A percentile compares a stretch with the other conserved stretches of the same genome.
phyloP scores from a whole-genome alignment of 2,113 vertebrate species.

The Marmota flaviventris region DNA sequence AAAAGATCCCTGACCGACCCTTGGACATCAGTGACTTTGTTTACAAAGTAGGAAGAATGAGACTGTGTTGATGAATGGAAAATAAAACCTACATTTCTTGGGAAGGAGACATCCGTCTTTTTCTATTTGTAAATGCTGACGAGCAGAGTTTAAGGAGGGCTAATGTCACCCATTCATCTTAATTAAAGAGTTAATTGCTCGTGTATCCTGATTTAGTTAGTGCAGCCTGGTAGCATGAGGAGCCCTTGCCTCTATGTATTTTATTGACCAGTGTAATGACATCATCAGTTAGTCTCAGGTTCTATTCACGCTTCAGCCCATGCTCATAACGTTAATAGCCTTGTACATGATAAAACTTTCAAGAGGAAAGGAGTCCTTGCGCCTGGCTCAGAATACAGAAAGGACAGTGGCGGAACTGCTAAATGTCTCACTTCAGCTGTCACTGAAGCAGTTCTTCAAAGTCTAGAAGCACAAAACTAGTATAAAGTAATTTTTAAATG shows the following conservation, averaged over 20 bases:
- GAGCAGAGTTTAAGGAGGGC: slow-evolving; percentile 91
- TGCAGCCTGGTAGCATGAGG: slow-evolving; percentile 81
- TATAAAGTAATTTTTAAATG: slow-evolving; percentile 85
- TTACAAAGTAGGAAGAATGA: slow-evolving; percentile 86
- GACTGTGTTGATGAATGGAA: slow-evolving; percentile 86
- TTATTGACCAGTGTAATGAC: slow-evolving; percentile 88
- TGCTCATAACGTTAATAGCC: slow-evolving; percentile 88
- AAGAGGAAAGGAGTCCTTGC: slow-evolving; percentile 83
- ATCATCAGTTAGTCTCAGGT: slow-evolving; percentile 86
- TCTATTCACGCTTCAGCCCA: slow-evolving; percentile 87
- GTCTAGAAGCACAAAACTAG: slow-evolving; percentile 84
- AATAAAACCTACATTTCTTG: slow-evolving; percentile 88
- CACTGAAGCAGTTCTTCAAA: slow-evolving; percentile 85
- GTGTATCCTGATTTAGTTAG: slow-evolving; percentile 89
- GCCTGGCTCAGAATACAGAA: slow-evolving; percentile 82
- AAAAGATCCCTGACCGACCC: slow-evolving; percentile 73
- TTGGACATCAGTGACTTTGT: slow-evolving; percentile 81
- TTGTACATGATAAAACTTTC: slow-evolving; percentile 89
- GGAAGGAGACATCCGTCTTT: slow-evolving; percentile 88
- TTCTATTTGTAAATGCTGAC: slow-evolving; percentile 90
- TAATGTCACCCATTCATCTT: slow-evolving; percentile 92
- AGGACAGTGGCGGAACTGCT: slow-evolving; percentile 75
- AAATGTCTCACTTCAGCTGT: slow-evolving; percentile 83
- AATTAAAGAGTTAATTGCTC: slow-evolving; percentile 94
- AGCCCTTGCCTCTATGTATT: slow-evolving; percentile 86